Base-by-base conservation (phyloP, 2,797 vertebrate species). In the Tarsius wallacei region DNA sequence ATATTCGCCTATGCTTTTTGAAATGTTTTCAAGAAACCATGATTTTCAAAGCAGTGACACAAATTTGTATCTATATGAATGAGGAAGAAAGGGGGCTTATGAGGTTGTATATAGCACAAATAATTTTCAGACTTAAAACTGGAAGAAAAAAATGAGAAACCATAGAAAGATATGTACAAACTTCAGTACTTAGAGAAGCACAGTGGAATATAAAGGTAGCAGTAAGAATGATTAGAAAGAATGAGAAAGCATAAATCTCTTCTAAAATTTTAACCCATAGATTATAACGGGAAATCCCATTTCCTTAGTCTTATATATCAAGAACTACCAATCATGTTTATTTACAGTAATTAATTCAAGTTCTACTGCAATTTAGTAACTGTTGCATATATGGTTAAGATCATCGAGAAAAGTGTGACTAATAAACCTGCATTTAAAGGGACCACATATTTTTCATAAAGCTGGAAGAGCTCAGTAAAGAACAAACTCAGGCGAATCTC, bases 11-110 rank as follows among this genome's bases (percentile, higher is more conserved):
- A 31, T 21, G 28, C 11, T 90, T 89, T 81, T 51, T 36, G 53
- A 96, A 91, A 93, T 81, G 26, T 71, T 55, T 31, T 28, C 80
- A 87, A n/a, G 17, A 91, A 87, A 86, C 22, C 5, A 53, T 36
- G 1, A 3, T 93, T 19, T 83, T 15, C 73, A 95, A 64, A 57
- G 16, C 17, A 73, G 66, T 17, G 10, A 2, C 15, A 89, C 21
- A 22, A 28, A 81, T 28, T 51, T 87, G 10, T 80, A 85, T 49
- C 77, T 85, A 57, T 11, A 94, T 11, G 82, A 86, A 8, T 59
- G 59, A 63, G 15, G 17, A 96, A 21, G 13, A 5, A 36, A 19
- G 15, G 24, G 12, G 36, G 5, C 9, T 90, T 57, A 70, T 36
- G 36, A 86, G 31, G 14, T 1, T 63, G 2, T 8, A 16, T n/a